These are phyloP conservation scores for Setipinna tenuifilis DNA, from an alignment of 2,797 vertebrate species.

Conservation along the genomic window DNA sequence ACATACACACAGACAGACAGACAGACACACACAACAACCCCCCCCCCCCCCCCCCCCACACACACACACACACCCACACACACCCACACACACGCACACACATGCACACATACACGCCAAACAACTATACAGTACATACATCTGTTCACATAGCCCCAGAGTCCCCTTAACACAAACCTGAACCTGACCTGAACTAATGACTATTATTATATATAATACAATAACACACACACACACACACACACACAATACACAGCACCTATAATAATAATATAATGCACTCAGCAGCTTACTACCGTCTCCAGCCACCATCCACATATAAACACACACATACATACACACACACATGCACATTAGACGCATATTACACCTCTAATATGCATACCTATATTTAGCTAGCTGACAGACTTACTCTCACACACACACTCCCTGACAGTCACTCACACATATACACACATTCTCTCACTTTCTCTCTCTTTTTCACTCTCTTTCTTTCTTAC, in stretches of 20 bases:
- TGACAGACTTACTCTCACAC: not conserved
- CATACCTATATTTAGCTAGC: slow-evolving; percentile 2
- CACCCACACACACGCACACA: not conserved
- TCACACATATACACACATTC: not conserved
- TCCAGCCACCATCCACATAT: not conserved
- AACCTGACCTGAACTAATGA: too few relatives aligned
- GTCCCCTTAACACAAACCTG: too few relatives aligned
- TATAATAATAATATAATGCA: not conserved
- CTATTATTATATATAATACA: not conserved
- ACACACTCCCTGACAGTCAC: not conserved
- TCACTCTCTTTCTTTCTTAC: not conserved
- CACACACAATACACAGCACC: not conserved
- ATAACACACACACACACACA: not conserved
- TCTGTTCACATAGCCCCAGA: too few relatives aligned
- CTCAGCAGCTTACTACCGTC: not conserved
- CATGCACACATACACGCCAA: too few relatives aligned
- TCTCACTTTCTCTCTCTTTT: not conserved
- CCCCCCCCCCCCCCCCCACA: too few relatives aligned
- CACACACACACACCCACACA: not conserved
- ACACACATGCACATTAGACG: not conserved
- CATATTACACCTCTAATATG: not conserved
- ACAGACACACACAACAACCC: not conserved
- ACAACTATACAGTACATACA: too few relatives aligned
- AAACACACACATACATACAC: not conserved
- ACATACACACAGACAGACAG: not conserved